These are phyloP conservation scores for Rhinopomastus cyanomelas DNA, from an alignment of 2,113 vertebrate genomes.

Conservation along the genomic window DNA sequence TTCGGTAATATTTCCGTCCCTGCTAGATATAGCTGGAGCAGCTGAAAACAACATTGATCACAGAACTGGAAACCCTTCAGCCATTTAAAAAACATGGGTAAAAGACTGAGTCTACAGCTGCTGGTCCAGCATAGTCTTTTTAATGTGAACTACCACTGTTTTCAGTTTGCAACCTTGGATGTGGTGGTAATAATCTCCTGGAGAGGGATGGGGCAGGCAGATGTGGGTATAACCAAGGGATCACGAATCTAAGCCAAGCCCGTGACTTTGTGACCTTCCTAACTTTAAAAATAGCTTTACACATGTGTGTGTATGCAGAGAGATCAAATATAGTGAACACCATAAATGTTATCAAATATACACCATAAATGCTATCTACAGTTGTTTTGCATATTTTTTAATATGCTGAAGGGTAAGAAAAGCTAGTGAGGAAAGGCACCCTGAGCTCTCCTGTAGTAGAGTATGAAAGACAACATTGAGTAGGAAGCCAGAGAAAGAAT, in stretches of 20 bases:
- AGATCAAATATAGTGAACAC: not conserved
- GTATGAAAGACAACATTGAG: not conserved
- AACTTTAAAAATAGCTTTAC: slow-evolving; percentile 54
- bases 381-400: not conserved
- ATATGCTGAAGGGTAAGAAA: not conserved
- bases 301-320: not conserved
- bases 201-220: slow-evolving; percentile 15
- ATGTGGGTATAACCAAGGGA: not conserved
- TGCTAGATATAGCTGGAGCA: not conserved
- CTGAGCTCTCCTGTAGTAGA: not conserved
- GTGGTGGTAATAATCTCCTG: not conserved
- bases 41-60: not conserved
- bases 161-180: slow-evolving; percentile 13
- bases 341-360: no score
- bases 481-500: not conserved
- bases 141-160: not conserved
- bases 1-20: not conserved
- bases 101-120: not conserved
- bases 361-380: not conserved
- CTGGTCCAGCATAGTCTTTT: not conserved
- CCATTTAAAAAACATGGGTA: not conserved
- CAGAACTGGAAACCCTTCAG: not conserved
- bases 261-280: slow-evolving; percentile 32
- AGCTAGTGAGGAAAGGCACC: not conserved
- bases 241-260: slow-evolving; percentile 55